Percentiles rank a stretch among this genome's conserved stretches.
Conservation (phyloP, 2,113 vertebrate species). For the Vidua chalybeata region DNA sequence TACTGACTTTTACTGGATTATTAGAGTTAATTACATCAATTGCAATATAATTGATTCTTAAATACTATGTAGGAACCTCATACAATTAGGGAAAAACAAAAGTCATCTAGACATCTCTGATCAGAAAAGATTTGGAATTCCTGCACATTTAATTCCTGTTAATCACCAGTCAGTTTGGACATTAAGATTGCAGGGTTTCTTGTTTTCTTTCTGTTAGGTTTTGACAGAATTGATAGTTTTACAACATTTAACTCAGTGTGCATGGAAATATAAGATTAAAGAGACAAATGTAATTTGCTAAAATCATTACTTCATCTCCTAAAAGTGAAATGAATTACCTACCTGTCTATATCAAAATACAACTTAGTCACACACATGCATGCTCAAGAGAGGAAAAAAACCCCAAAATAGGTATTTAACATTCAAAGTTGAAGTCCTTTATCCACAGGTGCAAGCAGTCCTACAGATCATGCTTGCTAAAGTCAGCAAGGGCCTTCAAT, state of each 20-base stretch:
- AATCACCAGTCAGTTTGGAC: constrained; percentile 85
- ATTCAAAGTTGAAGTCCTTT: constrained; percentile 69
- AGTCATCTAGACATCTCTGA: constrained; percentile 85
- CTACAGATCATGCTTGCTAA: constrained; percentile 43
- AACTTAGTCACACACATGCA: constrained; percentile 41
- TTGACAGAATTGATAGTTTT: constrained; percentile 87
- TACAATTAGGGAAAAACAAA: constrained; percentile 88
- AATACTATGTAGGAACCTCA: constrained; percentile 86
- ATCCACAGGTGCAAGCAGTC: constrained; percentile 56
- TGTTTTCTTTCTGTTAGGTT: constrained; percentile 81
- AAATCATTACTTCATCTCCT: constrained; percentile 72
- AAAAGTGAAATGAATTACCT: constrained; percentile 78
- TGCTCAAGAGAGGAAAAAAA: constrained; percentile 50
- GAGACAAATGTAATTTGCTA: constrained; percentile 70
- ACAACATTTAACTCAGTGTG: constrained; percentile 82
- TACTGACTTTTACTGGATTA: constrained; percentile 89
- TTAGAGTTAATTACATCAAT: constrained; percentile 90
- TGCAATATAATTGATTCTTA: constrained; percentile 90
- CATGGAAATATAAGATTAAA: constrained; percentile 84
- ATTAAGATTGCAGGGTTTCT: constrained; percentile 84
- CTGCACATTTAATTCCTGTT: constrained; percentile 84
- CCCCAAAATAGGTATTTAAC: constrained; percentile 44
- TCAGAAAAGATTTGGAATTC: constrained; percentile 85
- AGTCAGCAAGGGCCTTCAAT: constrained; percentile 59
- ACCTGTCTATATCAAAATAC: constrained; percentile 60